These are phyloP conservation scores for Oreohelix idahoensis DNA, from an alignment of 1,140 invertebrate species.

Conservation along the genomic window DNA sequence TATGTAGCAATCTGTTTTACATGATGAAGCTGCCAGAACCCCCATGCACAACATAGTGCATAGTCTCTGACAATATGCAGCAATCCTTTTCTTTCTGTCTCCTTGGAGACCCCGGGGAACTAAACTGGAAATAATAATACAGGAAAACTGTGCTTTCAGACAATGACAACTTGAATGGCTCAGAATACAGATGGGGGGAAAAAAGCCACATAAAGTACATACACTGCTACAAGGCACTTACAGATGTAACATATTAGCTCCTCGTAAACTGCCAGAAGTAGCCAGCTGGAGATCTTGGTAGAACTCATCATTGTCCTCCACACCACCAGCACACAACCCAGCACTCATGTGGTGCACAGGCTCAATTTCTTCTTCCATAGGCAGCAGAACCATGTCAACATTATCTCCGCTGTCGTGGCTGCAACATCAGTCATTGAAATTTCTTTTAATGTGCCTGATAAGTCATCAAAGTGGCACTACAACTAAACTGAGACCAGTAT, in stretches of 20 bases:
- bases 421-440: background rate
- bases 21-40: no score
- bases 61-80: no score
- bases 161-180: no score
- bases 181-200: background rate
- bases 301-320: conserved; percentile 25
- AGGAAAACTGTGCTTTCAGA: no score
- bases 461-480: no score
- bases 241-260: conserved; percentile 1
- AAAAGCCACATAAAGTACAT: background rate
- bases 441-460: no score
- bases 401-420: conserved; percentile 32
- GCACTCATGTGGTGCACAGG: conserved; percentile 23
- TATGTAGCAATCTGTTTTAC: no score
- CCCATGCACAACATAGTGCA: no score
- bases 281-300: conserved; percentile 18
- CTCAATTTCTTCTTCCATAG: conserved; percentile 42
- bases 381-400: conserved; percentile 37
- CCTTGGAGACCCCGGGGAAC: no score
- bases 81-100: no score
- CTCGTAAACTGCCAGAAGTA: background rate
- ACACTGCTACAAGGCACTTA: conserved; percentile 1
- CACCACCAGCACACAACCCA: conserved; percentile 28
- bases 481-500: no score
- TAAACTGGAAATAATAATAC: no score